Percentiles rank a stretch among this genome's conserved stretches.
These are phyloP conservation scores for Drosophila melanocephala DNA, from an alignment of 2,888 invertebrate species.

Conservation along the genomic window DNA sequence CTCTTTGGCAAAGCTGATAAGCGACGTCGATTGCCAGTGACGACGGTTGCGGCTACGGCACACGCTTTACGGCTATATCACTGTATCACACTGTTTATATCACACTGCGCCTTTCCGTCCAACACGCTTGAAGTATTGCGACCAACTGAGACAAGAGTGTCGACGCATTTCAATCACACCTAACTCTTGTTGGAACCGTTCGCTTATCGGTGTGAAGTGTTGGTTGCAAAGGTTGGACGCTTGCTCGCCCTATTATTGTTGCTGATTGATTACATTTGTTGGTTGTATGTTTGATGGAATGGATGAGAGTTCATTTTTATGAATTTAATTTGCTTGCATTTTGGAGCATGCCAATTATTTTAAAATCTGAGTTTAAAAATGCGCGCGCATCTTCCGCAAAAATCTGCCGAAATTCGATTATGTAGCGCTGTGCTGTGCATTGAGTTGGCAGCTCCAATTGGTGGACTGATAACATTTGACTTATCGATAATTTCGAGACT, in stretches of 20 bases:
- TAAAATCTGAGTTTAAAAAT: constrained; percentile 10
- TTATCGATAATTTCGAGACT: not conserved
- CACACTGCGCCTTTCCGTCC: constrained; percentile 37
- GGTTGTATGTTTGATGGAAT: constrained; percentile 11
- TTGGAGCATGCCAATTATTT: not conserved
- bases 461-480: not conserved
- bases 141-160: constrained; percentile 56
- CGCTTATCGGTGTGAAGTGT: constrained; percentile 50
- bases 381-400: constrained; percentile 15
- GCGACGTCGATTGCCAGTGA: constrained; percentile 55
- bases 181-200: constrained; percentile 32
- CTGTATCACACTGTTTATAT: constrained; percentile 15
- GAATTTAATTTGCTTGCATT: not conserved
- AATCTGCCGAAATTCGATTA: not conserved
- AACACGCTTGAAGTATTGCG: constrained; percentile 53
- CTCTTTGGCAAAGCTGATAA: constrained; percentile 77
- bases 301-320: not conserved
- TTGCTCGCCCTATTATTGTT: not conserved
- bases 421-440: not conserved
- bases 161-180: constrained; percentile 41
- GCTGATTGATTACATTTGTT: constrained; percentile 30
- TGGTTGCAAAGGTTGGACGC: constrained; percentile 12
- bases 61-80: constrained; percentile 28
- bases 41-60: constrained; percentile 20
- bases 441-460: constrained; percentile 23